Evolutionary conservation across 30 jellyfish, hydroid and myxozoan species (phyloP).

Genomic region (Calvadosia cruxmelitensis): DNA sequence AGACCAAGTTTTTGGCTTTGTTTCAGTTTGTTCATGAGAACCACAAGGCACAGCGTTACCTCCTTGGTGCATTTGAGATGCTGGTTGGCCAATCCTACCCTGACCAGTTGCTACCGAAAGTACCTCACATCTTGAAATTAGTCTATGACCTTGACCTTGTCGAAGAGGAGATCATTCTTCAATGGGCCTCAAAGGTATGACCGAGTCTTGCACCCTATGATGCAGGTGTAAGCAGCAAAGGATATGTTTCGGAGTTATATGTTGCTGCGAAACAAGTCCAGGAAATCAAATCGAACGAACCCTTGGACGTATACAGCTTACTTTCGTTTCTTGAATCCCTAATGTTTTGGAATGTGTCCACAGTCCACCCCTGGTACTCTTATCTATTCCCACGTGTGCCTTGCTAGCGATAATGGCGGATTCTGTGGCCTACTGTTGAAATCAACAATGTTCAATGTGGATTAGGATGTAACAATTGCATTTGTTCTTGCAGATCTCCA

Average conservation of each 20-base stretch:
- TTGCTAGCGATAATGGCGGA: too few species aligned
- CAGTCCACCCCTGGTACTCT: too few species aligned
- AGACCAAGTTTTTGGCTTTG: not conserved
- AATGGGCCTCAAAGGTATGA: slow-evolving; percentile 95
- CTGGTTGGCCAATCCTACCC: slow-evolving; percentile 78
- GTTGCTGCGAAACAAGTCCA: too few species aligned
- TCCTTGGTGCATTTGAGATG: slow-evolving; percentile 94
- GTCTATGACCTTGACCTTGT: slow-evolving; percentile 81
- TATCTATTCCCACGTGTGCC: too few species aligned
- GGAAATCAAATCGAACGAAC: too few species aligned
- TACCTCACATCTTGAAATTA: slow-evolving; percentile 69
- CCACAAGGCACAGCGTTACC: slow-evolving; percentile 87
- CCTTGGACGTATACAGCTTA: too few species aligned
- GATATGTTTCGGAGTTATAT: too few species aligned
- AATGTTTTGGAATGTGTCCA: too few species aligned
- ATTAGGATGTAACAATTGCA: not conserved
- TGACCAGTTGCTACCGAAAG: slow-evolving; percentile 78
- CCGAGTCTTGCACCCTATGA: too few species aligned
- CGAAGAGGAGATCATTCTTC: slow-evolving; percentile 91
- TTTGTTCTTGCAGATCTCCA: slow-evolving; percentile 54
- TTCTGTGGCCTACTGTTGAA: too few species aligned
- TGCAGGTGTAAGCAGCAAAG: too few species aligned
- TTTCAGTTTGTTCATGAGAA: slow-evolving; percentile 51
- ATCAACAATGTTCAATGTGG: not conserved
- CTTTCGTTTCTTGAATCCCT: too few species aligned